These are phyloP conservation scores for Drymonia ruficornis DNA, from an alignment of 2,888 invertebrate species.

Conservation along the genomic window DNA sequence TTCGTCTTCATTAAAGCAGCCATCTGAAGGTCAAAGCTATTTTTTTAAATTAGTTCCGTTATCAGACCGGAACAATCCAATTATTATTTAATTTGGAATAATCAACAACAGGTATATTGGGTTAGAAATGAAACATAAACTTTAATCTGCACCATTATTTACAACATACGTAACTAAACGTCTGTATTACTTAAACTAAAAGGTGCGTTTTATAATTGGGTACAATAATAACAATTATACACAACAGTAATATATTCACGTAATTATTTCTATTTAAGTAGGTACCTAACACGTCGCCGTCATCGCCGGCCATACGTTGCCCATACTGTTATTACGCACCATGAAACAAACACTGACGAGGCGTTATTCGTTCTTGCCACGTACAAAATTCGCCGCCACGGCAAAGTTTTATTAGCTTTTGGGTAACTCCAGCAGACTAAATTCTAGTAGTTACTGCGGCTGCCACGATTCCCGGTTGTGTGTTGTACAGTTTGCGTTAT, in stretches of 20 bases:
- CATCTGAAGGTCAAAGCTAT: background rate
- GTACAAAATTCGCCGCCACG: conserved; percentile 34
- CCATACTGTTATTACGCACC: background rate
- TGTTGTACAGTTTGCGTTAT: conserved; percentile 41
- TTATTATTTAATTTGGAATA: background rate
- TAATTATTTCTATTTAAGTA: too few species aligned
- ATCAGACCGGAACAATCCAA: background rate
- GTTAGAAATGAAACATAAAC: too few species aligned
- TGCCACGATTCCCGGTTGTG: conserved; percentile 31
- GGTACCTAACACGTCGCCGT: too few species aligned
- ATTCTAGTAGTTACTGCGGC: conserved; percentile 38
- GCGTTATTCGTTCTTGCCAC: conserved; percentile 36
- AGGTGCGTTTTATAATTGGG: too few species aligned
- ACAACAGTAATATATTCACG: too few species aligned
- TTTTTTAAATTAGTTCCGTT: background rate
- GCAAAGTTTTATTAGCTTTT: conserved; percentile 63
- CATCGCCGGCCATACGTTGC: too few species aligned
- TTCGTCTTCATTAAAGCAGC: background rate
- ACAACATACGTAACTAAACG: too few species aligned
- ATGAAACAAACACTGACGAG: conserved; percentile 19
- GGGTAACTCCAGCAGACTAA: conserved; percentile 42
- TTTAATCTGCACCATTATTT: too few species aligned
- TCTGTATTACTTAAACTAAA: too few species aligned
- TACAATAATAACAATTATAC: too few species aligned
- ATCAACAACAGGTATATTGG: too few species aligned